Base-by-base conservation (phyloP, 2,113 vertebrate species). In the Mirounga angustirostris region DNA sequence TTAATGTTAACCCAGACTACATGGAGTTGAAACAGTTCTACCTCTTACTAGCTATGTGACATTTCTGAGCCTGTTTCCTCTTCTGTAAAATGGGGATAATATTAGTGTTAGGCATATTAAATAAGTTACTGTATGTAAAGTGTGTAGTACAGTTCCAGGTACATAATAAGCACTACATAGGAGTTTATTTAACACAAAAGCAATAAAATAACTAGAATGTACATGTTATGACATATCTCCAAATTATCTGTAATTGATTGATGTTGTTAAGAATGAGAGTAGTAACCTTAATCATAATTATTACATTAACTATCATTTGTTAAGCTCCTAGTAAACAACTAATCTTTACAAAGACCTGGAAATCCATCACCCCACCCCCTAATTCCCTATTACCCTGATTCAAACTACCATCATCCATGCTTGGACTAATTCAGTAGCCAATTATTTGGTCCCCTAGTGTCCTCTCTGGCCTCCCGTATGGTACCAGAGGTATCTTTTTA, bases 321-420 rank as follows among this genome's bases (percentile, higher is more conserved):
- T 84, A 89, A 54, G 65, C 33, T 91, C 46, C 73, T 93, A 46
- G n/a, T 96, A 91, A 86, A 65, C 11, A 73, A 69, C 67, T 22
- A 76, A 82, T 56, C 50, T 81, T 92, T 56, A 73, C 9, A 93
- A 86, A 28, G 56, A 16, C 10, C 65, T 78, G 79, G 73, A 89
- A 94, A 80, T 19, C 26, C 16, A 78, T 46, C 18, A 12, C 9
- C 33, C 33, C 8, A 46, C 8, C 12, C 1, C 28, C 33, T 15
- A 52, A 26, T 14, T 89, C 28, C 43, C 30, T 85, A 67, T 33
- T 19, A 14, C 21, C 7, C 15, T 65, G 40, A 26, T 19, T 13
- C 33, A 30, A 89, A 76, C 63, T 46, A 89, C 22, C n/a, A 61
- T 50, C 59, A 79, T 61, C 79, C 54, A 5, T 9, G 73, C 6